These are phyloP conservation scores for Herminia tarsipennalis DNA, from an alignment of 2,888 invertebrate genomes.

Conservation along the genomic window DNA sequence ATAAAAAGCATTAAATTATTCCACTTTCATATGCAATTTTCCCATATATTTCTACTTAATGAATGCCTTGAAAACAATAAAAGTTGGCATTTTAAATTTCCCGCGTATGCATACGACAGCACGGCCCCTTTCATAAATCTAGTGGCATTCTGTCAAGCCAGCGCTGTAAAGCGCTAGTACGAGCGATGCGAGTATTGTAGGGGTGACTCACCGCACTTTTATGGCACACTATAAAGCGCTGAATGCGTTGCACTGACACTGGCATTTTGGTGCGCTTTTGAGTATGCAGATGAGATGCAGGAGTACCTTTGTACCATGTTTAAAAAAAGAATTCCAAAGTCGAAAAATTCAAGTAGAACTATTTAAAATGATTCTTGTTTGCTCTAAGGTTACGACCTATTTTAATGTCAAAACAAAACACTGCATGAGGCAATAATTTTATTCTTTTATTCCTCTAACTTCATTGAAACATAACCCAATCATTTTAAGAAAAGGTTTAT, in stretches of 20 bases:
- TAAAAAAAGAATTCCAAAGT: not conserved
- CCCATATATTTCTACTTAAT: conserved; percentile 19
- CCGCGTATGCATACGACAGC: conserved; percentile 40
- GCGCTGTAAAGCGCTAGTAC: conserved; percentile 43
- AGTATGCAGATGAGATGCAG: conserved; percentile 20
- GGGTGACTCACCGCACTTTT: conserved; percentile 29
- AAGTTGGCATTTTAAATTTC: conserved; percentile 25
- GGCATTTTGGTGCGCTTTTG: conserved; percentile 32
- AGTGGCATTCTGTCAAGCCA: conserved; percentile 60
- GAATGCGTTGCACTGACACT: conserved; percentile 33
- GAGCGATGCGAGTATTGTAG: conserved; percentile 19
- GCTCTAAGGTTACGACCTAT: too few species aligned
- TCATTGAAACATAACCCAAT: too few species aligned
- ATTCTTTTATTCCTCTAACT: too few species aligned
- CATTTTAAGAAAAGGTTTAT: too few species aligned
- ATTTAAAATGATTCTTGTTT: not conserved
- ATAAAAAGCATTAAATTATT: not conserved
- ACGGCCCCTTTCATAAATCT: conserved; percentile 55
- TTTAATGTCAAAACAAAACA: too few species aligned
- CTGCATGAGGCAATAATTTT: too few species aligned
- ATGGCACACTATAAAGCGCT: conserved; percentile 32
- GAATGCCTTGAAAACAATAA: conserved; percentile 36
- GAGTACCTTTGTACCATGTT: conserved; percentile 15
- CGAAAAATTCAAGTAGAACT: not conserved
- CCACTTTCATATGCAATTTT: conserved; percentile 10